Percentiles rank a stretch among this genome's conserved stretches.
These are phyloP conservation scores for Hemaris fuciformis DNA, from an alignment of 2,888 invertebrate species.

Conservation along the genomic window DNA sequence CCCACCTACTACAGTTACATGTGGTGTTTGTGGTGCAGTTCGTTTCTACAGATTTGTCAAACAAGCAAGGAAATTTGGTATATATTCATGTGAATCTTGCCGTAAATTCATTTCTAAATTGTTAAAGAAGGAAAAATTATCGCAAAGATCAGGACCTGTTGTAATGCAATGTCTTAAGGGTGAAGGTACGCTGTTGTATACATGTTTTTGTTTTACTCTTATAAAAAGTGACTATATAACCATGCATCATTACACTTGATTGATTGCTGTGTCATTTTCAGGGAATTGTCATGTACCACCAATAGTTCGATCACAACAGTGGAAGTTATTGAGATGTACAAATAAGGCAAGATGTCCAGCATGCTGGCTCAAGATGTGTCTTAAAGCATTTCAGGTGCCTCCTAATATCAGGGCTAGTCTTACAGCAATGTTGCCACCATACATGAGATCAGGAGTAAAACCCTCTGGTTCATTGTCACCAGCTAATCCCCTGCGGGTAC, in stretches of 20 bases:
- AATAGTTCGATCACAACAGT: constrained; percentile 85
- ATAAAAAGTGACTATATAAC: not conserved
- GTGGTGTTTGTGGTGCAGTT: constrained; percentile 90
- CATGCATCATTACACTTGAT: not conserved
- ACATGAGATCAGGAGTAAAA: constrained; percentile 76
- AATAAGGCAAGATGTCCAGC: constrained; percentile 90
- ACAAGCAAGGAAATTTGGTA: constrained; percentile 91
- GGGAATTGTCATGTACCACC: constrained; percentile 88
- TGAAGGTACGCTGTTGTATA: constrained; percentile 68
- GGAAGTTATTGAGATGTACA: constrained; percentile 85
- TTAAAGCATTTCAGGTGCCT: constrained; percentile 90
- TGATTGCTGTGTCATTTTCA: constrained; percentile 36
- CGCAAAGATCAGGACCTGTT: constrained; percentile 77
- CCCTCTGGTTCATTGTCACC: constrained; percentile 47
- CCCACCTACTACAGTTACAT: constrained; percentile 85
- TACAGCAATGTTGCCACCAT: constrained; percentile 85
- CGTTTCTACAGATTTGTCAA: constrained; percentile 88
- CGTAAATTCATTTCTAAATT: constrained; percentile 92
- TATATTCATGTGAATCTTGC: constrained; percentile 92
- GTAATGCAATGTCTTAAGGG: constrained; percentile 85
- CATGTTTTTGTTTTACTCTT: not conserved
- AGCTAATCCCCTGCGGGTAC: constrained; percentile 59
- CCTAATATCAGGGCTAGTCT: constrained; percentile 85
- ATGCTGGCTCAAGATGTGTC: constrained; percentile 93
- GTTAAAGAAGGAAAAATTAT: constrained; percentile 85